Conservation (phyloP, 1,140 invertebrate species). For the Battus philenor region DNA sequence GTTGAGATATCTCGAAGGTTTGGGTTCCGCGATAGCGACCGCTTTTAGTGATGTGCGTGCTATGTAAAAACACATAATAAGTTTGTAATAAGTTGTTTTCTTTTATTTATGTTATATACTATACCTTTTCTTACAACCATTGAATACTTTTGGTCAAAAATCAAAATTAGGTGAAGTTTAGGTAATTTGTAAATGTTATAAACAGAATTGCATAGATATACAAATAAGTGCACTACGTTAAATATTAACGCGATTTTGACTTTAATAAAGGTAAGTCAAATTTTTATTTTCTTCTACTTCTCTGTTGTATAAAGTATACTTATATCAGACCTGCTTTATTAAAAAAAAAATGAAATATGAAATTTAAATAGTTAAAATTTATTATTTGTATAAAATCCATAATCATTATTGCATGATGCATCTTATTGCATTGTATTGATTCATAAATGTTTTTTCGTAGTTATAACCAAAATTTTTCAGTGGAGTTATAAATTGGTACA, state of each 20-base stretch:
- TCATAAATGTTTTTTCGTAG: too few species aligned
- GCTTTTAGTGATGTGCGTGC: conserved; percentile 3
- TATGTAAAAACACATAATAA: neutral
- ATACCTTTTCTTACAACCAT: neutral
- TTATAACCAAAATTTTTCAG: too few species aligned
- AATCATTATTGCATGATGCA: too few species aligned
- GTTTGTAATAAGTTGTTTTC: neutral
- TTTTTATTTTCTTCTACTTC: too few species aligned
- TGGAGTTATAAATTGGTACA: neutral
- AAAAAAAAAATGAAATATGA: too few species aligned
- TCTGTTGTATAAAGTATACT: too few species aligned
- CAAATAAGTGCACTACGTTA: neutral
- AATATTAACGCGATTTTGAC: too few species aligned
- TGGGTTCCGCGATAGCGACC: conserved; percentile 37
- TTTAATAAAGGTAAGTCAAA: too few species aligned
- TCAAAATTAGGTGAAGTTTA: neutral
- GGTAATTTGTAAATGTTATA: neutral
- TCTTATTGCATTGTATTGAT: too few species aligned
- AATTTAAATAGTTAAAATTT: too few species aligned
- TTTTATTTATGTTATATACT: neutral
- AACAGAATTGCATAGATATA: neutral
- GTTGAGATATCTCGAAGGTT: conserved; percentile 27
- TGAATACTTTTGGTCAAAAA: neutral
- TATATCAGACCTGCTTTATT: too few species aligned
- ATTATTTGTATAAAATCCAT: too few species aligned